phyloP scores from a whole-genome alignment of 2,797 vertebrate species.

The Smutsia gigantea region DNA sequence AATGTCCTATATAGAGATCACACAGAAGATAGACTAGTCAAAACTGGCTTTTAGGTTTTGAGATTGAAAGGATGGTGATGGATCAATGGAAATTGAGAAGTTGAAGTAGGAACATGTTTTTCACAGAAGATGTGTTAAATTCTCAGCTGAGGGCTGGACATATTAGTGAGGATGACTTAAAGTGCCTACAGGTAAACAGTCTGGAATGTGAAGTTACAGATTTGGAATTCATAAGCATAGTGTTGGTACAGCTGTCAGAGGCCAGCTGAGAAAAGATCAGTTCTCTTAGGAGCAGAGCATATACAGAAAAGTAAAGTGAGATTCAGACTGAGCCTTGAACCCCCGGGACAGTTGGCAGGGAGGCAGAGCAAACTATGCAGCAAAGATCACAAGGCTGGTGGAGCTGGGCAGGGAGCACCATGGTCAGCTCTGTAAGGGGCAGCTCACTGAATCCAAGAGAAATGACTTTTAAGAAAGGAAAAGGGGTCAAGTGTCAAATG shows the following conservation, averaged over 20 bases:
- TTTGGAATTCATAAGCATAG: neutral
- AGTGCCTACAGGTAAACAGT: neutral
- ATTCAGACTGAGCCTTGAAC: neutral
- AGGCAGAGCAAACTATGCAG: neutral
- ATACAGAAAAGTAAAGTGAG: neutral
- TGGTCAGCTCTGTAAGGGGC: neutral
- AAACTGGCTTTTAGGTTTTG: neutral
- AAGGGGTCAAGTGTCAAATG: neutral
- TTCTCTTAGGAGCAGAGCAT: neutral
- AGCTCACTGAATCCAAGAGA: neutral
- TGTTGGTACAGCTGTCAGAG: neutral
- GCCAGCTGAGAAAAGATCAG: neutral
- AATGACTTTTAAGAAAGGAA: neutral
- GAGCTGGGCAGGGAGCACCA: neutral
- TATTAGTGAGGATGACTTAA: neutral
- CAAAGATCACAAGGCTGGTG: neutral
- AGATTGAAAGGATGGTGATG: neutral
- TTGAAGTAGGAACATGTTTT: neutral
- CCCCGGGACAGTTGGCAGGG: neutral
- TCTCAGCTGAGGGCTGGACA: neutral
- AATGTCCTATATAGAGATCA: neutral
- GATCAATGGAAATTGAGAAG: neutral
- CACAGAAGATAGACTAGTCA: neutral
- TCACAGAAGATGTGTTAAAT: neutral
- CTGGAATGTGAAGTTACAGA: neutral